Evolutionary conservation across 2,113 vertebrate genomes (phyloP), one percentile per base, ranked within the genome.

Genomic region (Smithornis capensis): DNA sequence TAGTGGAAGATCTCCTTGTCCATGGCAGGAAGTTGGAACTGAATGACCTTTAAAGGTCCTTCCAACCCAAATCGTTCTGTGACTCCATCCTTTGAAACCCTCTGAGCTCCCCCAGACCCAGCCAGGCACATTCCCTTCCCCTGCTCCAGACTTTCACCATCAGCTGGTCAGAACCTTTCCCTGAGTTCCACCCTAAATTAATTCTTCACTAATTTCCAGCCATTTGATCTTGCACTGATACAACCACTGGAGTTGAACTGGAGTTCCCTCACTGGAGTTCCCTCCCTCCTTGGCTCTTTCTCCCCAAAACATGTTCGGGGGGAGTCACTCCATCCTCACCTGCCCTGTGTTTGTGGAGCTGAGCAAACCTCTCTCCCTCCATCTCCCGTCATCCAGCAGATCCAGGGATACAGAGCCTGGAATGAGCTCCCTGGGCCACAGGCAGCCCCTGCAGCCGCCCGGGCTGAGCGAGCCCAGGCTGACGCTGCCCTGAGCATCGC

Each of bases 391-490:
- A 28, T 8, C 16, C 4, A 2, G 83, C 67, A 44, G 83, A 44
- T 68, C 14, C 1, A 0, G 60, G 4, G 94, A 19, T 25, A 19
- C 44, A 25, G 84, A 81, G 92, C 70, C 57, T 4, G 56, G 88
- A 71, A 67, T 60, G 79, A n/a, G 50, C 59, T 19, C 23, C 52
- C 89, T 18, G 49, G 83, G 93, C 89, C 89, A 19, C 63, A 22
- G 86, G 86, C 91, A 60, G 59, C 2, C 25, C 83, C 89, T 80
- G 63, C 75, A 57, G 89, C 89, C 76, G 76, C 93, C 81, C 73
- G 4, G 52, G 3, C 89, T 33, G 53, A 79, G 89, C 89, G 40
- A 79, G 87, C 91, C 84, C 89, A 64, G 50, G 8, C 78, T 71
- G 4, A n/a, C 70, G 70, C 70, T 52, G 87, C 95, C 87, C 81